Percentiles rank a stretch among this genome's conserved stretches.
These are phyloP conservation scores for Barbus barbus DNA, from an alignment of 2,113 vertebrate species.

Conservation along the genomic window DNA sequence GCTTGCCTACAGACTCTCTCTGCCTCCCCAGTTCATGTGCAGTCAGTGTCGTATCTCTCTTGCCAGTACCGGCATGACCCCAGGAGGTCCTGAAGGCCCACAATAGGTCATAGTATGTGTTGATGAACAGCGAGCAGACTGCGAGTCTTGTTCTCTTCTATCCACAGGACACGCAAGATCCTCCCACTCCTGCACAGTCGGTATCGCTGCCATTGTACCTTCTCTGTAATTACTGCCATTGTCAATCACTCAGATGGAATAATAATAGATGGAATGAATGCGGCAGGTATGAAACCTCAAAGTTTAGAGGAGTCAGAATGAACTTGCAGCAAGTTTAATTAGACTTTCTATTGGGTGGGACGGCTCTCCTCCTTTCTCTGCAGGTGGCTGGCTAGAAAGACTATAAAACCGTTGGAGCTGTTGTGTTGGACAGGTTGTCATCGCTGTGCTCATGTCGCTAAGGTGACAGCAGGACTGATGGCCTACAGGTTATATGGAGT, in stretches of 20 bases:
- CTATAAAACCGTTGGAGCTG: constrained; percentile 30
- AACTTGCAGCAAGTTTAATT: constrained; percentile 28
- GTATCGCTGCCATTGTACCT: constrained; percentile 21
- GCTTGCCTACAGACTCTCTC: constrained; percentile 1
- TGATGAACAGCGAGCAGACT: constrained; percentile 17
- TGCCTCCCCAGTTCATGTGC: neutral
- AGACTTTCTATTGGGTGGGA: constrained; percentile 11
- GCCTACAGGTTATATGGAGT: too few relatives aligned
- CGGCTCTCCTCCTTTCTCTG: constrained; percentile 31
- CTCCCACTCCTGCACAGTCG: constrained; percentile 1
- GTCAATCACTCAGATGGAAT: constrained; percentile 39
- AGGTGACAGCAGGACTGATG: constrained; percentile 42
- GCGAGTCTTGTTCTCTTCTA: neutral
- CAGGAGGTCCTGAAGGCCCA: constrained; percentile 5
- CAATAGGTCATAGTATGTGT: neutral
- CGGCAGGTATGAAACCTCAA: constrained; percentile 11
- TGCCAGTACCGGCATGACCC: neutral
- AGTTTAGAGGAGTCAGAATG: constrained; percentile 23
- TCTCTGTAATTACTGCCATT: constrained; percentile 30
- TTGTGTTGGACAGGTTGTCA: constrained; percentile 23
- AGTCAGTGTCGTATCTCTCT: neutral
- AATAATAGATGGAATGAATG: constrained; percentile 22
- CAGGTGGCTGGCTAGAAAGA: constrained; percentile 25
- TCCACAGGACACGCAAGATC: constrained; percentile 15
- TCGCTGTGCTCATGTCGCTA: constrained; percentile 22